phyloP scores from a whole-genome alignment of 1,140 invertebrate species.

The Hypothenemus hampei region DNA sequence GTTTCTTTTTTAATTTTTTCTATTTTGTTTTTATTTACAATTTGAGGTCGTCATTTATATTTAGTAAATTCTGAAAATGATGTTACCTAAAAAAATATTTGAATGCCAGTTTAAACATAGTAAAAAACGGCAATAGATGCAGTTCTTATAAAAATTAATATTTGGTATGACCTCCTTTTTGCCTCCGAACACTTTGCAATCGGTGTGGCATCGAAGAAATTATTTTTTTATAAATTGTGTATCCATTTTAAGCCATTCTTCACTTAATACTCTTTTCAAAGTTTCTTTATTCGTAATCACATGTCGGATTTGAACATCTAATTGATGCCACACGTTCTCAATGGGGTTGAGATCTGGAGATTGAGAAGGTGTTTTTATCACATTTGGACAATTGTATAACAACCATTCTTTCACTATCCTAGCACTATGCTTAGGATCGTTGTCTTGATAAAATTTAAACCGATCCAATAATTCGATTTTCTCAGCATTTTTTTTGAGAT shows the following conservation, averaged over 20 bases:
- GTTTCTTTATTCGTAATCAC: neutral
- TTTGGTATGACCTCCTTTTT: neutral
- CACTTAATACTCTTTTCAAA: neutral
- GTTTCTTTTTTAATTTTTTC: too few species aligned
- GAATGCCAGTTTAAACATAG: too few species aligned
- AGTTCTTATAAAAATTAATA: neutral
- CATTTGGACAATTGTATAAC: neutral
- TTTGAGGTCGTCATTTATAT: too few species aligned
- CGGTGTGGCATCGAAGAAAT: neutral
- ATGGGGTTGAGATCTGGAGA: neutral
- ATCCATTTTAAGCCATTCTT: neutral
- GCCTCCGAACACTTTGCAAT: neutral
- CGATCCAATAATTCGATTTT: neutral
- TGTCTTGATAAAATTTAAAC: conserved; percentile 1
- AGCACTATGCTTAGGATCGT: too few species aligned
- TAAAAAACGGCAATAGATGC: too few species aligned
- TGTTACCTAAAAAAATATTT: too few species aligned
- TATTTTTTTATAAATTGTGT: neutral
- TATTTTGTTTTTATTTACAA: too few species aligned
- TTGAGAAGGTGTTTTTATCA: too few species aligned
- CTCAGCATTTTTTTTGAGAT: neutral
- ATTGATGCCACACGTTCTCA: neutral
- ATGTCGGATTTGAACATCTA: neutral
- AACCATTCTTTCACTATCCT: neutral
- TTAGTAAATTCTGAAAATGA: too few species aligned